Base-by-base conservation (phyloP, 2,888 invertebrate species). In the Amaurobius ferox region DNA sequence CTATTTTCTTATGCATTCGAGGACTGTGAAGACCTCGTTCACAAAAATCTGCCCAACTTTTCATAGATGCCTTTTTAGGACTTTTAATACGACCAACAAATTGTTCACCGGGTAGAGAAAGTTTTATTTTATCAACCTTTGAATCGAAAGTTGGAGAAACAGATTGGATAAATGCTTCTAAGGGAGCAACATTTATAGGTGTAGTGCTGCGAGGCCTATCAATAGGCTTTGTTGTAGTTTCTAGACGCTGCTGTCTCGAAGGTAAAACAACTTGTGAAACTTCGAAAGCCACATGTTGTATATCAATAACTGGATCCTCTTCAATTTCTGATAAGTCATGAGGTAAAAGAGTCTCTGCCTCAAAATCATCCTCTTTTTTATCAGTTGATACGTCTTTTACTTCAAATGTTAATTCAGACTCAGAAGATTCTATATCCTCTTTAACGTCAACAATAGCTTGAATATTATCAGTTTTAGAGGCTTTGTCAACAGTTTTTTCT, bases 171-270 rank as follows among this genome's bases (percentile, higher is more conserved):
- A 94, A 95, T 89, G 95, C 95, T 90, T 95, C 95, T 78, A 95
- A 91, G 64, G 94, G 93, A 61, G 94, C 94, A 30, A 94, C 94
- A 91, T 94, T 94, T 86, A 94, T 93, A n/a, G 95, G 94, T 16
- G 95, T 94, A 55, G 95, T 94, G 32, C 94, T 94, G 9, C 96
- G 92, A 88, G 96, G 95, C 71, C 96, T 92, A 88, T 95, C 95
- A 72, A 95, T 94, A 0, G 95, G 94, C 19, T 88, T 87, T 5
- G 88, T 89, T 16, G 79, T 87, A 1, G 89, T 73, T 72, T 89
- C 89, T 13, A 86, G 73, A n/a, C 89, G 55, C 39, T 88, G 87
- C 32, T 88, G 83, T 30, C 79, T 77, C n/a, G 89, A 86, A 44
- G 87, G 85, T 39, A 86, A 80, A 28, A 80, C 64, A 9, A 72